Evolutionary conservation across 2,113 vertebrate species (phyloP).

Genomic region (Aramus guarauna): DNA sequence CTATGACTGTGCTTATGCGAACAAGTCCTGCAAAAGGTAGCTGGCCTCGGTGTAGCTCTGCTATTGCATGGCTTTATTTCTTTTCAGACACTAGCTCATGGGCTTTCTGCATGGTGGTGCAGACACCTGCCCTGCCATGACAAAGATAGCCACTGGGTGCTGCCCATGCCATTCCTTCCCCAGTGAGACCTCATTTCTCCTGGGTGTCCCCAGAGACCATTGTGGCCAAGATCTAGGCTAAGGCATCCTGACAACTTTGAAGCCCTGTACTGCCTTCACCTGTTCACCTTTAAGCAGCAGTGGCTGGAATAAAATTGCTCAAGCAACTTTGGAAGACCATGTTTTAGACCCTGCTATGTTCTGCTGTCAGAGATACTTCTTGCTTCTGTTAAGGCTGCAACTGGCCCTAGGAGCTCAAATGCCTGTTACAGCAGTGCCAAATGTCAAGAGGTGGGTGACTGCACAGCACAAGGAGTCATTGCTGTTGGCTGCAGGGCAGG

Average conservation of each 20-base stretch:
- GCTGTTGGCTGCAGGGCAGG: not conserved
- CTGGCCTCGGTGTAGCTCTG: not conserved
- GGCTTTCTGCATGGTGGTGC: not conserved
- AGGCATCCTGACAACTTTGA: not conserved
- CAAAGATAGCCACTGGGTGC: not conserved
- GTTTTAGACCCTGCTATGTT: not conserved
- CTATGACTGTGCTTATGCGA: not conserved
- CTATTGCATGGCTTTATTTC: not conserved
- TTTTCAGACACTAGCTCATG: accelerated
- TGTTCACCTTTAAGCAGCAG: not conserved
- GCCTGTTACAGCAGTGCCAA: not conserved
- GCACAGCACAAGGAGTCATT: not conserved
- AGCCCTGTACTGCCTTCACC: not conserved
- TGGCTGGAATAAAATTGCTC: not conserved
- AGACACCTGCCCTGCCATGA: not conserved
- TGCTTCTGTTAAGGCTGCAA: not conserved
- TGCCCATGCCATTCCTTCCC: not conserved
- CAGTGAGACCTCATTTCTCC: not conserved
- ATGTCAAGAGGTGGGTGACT: not conserved
- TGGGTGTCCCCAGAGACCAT: not conserved
- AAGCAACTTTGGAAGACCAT: not conserved
- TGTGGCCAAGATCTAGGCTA: not conserved
- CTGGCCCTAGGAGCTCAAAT: not conserved
- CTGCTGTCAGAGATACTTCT: not conserved
- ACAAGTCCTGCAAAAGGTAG: not conserved